Base-by-base conservation (phyloP, 2,797 vertebrate species). In the Trematomus bernacchii region DNA sequence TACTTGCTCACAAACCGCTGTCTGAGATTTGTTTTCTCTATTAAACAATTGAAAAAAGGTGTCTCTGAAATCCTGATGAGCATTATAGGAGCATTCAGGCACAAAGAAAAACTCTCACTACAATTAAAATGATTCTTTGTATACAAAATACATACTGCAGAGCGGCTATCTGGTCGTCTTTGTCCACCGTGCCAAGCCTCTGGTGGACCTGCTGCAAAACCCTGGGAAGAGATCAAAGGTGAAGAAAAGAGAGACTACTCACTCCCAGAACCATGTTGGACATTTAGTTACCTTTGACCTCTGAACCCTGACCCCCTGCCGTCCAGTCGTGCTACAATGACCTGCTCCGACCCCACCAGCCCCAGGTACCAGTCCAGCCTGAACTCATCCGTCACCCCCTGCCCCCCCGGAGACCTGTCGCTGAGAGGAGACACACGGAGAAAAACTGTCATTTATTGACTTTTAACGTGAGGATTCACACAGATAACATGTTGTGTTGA, bases 251-350 rank as follows among this genome's bases (percentile, higher is more conserved):
- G n/a, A 1, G 21, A 16, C 40, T 0, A 1, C 1, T 3, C n/a
- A 8, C 33, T 37, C 33, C 33, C 33, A 37, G 33, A 10, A 13
- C 16, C 16, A 6, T 19, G 53, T 2, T 23, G 23, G 37, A n/a
- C 2, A 1, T 23, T n/a, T 0, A 14, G 13, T 1, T 37, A 93
- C 92, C 91, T 98, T 89, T 98, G 95, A 53, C 98, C 98, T 92
- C 95, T 96, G 92, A 96, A 98, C 58, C 97, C 97, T 3, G 96
- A 98, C 40, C 97, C 98, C 84, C 97, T 94, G 88, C 97, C 97
- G 70, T 99, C 98, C 27, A 99, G 96, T 37, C 94, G 94, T 44
- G 97, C 98, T 76, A 97, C 91, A 57, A 99, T 94, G 75, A 99
- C 91, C 82, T 96, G 95, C 85, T 97, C 96, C 0, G 95, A 95